Conservation (phyloP, 2,113 vertebrate genomes). For the Catharus fuscescens region DNA sequence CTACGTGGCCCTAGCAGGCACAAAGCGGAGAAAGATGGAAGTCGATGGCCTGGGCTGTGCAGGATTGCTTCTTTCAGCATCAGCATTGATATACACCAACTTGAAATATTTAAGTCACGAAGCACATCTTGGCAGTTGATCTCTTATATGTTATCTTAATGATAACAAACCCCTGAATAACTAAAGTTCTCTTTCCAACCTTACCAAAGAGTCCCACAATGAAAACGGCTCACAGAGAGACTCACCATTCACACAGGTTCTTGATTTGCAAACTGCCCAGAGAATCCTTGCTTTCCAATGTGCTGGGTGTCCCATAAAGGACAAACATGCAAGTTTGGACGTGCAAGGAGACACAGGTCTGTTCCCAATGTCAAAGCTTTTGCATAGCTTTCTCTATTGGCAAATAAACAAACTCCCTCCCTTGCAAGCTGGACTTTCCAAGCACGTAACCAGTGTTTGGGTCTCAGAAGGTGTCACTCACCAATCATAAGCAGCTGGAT, state of each 20-base stretch:
- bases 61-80: not conserved
- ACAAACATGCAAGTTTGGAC: fast-evolving
- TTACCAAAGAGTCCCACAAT: not conserved
- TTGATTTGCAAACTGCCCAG: not conserved
- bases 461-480: not conserved
- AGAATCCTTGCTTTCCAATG: not conserved
- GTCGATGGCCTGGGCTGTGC: not conserved
- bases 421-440: not conserved
- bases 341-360: not conserved
- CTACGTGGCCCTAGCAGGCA: fast-evolving
- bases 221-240: not conserved
- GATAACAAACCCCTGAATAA: not conserved
- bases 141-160: not conserved
- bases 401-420: not conserved
- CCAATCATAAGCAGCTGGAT: not conserved
- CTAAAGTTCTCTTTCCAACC: not conserved
- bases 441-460: not conserved
- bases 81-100: not conserved
- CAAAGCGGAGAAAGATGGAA: not conserved
- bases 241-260: not conserved
- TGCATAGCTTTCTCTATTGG: not conserved
- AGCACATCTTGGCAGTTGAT: not conserved
- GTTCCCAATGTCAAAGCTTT: not conserved
- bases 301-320: not conserved
- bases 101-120: not conserved